A percentile compares a stretch with the other conserved stretches of the same genome.
phyloP scores from a whole-genome alignment of 2,888 invertebrate genomes.

The Epirrita christyi region DNA sequence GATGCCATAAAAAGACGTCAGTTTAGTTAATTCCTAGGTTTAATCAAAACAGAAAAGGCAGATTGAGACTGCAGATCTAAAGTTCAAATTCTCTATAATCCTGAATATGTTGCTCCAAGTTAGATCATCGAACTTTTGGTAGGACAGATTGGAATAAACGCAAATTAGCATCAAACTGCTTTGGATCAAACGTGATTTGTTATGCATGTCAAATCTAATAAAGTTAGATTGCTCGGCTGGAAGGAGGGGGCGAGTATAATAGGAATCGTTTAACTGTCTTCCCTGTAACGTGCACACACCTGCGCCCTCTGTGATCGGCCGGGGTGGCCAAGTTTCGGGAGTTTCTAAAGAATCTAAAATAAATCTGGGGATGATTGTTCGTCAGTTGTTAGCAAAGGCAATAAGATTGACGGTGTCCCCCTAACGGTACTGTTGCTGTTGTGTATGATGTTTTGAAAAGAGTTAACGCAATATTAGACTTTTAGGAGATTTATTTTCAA shows the following conservation, averaged over 20 bases:
- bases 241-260: background rate
- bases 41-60: too few species aligned
- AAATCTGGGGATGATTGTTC: background rate
- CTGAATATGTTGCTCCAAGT: background rate
- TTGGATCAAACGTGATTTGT: constrained; percentile 5
- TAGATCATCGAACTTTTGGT: background rate
- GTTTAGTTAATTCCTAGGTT: too few species aligned
- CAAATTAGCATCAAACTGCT: background rate
- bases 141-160: too few species aligned
- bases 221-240: background rate
- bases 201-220: constrained; percentile 25
- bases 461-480: too few species aligned
- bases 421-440: too few species aligned
- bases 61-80: too few species aligned
- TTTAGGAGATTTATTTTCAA: too few species aligned
- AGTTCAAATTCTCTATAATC: background rate
- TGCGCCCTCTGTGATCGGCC: background rate
- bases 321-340: background rate
- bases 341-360: background rate
- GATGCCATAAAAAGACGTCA: too few species aligned
- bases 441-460: too few species aligned
- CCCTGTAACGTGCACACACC: constrained; percentile 3
- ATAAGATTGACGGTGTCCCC: too few species aligned
- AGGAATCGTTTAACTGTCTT: constrained; percentile 13
- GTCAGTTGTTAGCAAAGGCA: too few species aligned